A percentile compares a stretch with the other conserved stretches of the same genome.
These are phyloP conservation scores for Acanthosepion pharaonis DNA, from an alignment of 2,888 invertebrate species.

Conservation along the genomic window DNA sequence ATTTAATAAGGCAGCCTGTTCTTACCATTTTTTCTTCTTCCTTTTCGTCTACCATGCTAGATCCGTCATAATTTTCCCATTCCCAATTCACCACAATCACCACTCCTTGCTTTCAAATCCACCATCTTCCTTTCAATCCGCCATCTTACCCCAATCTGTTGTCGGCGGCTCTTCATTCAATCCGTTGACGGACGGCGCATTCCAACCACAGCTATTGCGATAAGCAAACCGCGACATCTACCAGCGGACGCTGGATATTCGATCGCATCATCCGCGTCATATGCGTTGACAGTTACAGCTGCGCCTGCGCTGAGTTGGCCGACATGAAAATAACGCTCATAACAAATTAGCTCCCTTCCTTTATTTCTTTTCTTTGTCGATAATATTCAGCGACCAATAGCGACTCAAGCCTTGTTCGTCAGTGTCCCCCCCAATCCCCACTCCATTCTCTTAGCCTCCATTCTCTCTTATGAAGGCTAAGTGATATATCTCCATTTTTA, in stretches of 20 bases:
- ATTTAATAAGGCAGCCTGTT: constrained; percentile 33
- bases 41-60: not conserved
- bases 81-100: not conserved
- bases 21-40: not conserved
- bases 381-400: not conserved
- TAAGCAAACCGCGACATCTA: constrained; percentile 1
- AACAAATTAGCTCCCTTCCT: not conserved
- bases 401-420: not conserved
- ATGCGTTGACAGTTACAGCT: constrained; percentile 9
- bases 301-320: not conserved
- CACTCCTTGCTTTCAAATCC: not conserved
- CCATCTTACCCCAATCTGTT: not conserved
- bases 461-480: not conserved
- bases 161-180: not conserved
- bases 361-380: not conserved
- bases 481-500: not conserved
- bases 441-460: not conserved
- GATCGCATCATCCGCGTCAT: constrained; percentile 16
- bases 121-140: not conserved
- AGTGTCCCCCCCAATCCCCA: not conserved
- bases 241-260: constrained; percentile 33
- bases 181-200: not conserved
- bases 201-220: not conserved
- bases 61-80: not conserved
- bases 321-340: not conserved